Base-by-base conservation (phyloP, 2,888 invertebrate genomes). In the Xanthia icteritia region DNA sequence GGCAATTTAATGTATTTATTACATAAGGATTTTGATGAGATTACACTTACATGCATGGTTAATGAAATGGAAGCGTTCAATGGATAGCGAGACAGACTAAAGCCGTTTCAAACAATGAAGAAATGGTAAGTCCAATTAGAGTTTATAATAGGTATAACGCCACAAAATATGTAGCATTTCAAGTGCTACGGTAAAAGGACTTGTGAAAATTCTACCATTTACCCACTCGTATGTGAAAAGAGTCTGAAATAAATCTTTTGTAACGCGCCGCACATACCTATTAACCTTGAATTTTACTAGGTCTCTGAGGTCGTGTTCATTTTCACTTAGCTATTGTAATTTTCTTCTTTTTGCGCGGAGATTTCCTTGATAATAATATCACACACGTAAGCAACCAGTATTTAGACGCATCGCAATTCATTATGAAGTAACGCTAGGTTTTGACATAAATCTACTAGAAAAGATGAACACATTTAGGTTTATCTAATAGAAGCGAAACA, bases 1-100 rank as follows among this genome's bases (percentile, higher is more conserved):
- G 81, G 69, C 73, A 85, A 88, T 81, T 82, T 81, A 78, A 84
- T 86, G 83, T 89, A 88, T 91, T 91, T 89, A 78, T 82, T 89
- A 86, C 80, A 79, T 77, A 82, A 75, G 64, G 76, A 73, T 83
- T 81, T 86, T 82, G 80, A 87, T 82, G 82, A 84, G 73, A 79
- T 75, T 83, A 86, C 67, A 64, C 76, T 86, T 82, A 83, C 90
- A 90, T 90, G 89, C 91, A 86, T 81, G 74, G 76, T 77, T 81
- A 68, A 84, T 77, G 73, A 80, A 27, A 77, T 72, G 51, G 70
- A 83, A 82, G 76, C 70, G 64, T 63, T 66, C 39, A 77, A 79
- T 70, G 66, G 20, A 71, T 73, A 63, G 67, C 58, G 48, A 64
- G 61, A 67, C 58, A 77, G 48, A 67, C 58, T 39, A 23, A 27